phyloP scores from a whole-genome alignment of 1,140 invertebrate genomes.

The Delia radicum region DNA sequence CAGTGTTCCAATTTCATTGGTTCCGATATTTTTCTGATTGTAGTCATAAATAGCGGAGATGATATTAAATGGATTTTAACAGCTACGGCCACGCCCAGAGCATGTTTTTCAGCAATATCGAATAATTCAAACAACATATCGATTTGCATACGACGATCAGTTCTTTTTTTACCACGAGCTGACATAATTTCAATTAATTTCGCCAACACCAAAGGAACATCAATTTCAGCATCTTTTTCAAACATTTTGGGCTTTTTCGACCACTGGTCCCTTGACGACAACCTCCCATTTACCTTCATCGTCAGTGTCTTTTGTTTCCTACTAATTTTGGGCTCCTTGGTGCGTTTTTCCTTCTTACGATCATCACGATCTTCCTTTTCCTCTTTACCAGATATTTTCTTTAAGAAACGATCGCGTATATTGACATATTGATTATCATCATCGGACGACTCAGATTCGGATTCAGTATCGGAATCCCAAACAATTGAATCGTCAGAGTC shows the following conservation, averaged over 20 bases:
- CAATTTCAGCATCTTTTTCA: slow-evolving; percentile 96
- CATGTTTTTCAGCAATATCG: slow-evolving; percentile 79
- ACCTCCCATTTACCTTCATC: slow-evolving; percentile 88
- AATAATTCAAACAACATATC: slow-evolving; percentile 90
- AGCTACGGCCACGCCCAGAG: slow-evolving; percentile 82
- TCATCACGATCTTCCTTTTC: slow-evolving; percentile 71
- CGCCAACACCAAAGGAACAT: slow-evolving; percentile 84
- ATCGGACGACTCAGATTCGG: slow-evolving; percentile 72
- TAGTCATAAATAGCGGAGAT: slow-evolving; percentile 97
- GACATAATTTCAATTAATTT: slow-evolving; percentile 88
- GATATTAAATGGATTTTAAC: slow-evolving; percentile 91
- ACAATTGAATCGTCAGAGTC: slow-evolving; percentile 81
- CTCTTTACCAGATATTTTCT: slow-evolving; percentile 64
- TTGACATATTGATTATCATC: slow-evolving; percentile 75
- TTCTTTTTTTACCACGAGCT: slow-evolving; percentile 92
- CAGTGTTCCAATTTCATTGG: slow-evolving; percentile 98
- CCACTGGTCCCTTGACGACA: slow-evolving; percentile 80
- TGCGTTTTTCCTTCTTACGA: slow-evolving; percentile 65
- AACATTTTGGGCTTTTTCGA: slow-evolving; percentile 96
- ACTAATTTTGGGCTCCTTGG: slow-evolving; percentile 61
- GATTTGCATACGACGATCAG: slow-evolving; percentile 87
- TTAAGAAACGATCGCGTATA: slow-evolving; percentile 80
- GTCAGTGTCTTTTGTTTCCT: slow-evolving; percentile 63
- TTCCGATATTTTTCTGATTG: slow-evolving; percentile 94
- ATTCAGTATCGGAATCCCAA: slow-evolving; percentile 83